Evolutionary conservation across 2,888 invertebrate species (phyloP).

Genomic region (Pediacus dermestoides): DNA sequence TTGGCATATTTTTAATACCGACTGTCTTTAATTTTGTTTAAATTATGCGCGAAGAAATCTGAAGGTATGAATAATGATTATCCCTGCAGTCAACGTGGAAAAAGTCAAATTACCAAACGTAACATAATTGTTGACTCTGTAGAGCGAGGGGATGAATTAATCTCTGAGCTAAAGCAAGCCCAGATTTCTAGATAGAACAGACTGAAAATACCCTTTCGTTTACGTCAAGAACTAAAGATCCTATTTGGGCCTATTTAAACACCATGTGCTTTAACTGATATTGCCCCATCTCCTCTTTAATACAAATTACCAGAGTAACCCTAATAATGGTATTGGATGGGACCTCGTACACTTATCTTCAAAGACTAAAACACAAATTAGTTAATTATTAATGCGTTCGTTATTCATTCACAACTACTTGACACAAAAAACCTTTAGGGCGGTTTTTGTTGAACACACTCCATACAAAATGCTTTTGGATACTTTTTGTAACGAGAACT

Average conservation of each 20-base stretch:
- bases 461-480: too few relatives aligned
- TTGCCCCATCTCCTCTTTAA: too few relatives aligned
- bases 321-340: too few relatives aligned
- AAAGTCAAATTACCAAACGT: constrained; percentile 8
- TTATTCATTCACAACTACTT: too few relatives aligned
- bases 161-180: constrained; percentile 39
- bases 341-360: too few relatives aligned
- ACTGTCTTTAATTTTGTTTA: constrained; percentile 7
- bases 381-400: too few relatives aligned
- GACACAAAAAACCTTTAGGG: too few relatives aligned
- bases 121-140: constrained; percentile 10
- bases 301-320: too few relatives aligned
- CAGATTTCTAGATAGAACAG: constrained; percentile 45
- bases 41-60: constrained; percentile 4
- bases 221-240: constrained; percentile 17
- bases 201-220: constrained; percentile 29
- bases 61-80: constrained; percentile 8
- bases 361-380: too few relatives aligned
- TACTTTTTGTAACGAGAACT: too few relatives aligned
- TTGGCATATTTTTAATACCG: constrained; percentile 3
- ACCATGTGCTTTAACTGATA: constrained; percentile 17
- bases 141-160: constrained; percentile 37
- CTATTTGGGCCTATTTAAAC: constrained; percentile 23
- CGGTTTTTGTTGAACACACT: too few relatives aligned
- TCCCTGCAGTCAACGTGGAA: constrained; percentile 2